Evolutionary conservation across 2,113 vertebrate genomes (phyloP).

Genomic region (Ammospiza nelsoni): DNA sequence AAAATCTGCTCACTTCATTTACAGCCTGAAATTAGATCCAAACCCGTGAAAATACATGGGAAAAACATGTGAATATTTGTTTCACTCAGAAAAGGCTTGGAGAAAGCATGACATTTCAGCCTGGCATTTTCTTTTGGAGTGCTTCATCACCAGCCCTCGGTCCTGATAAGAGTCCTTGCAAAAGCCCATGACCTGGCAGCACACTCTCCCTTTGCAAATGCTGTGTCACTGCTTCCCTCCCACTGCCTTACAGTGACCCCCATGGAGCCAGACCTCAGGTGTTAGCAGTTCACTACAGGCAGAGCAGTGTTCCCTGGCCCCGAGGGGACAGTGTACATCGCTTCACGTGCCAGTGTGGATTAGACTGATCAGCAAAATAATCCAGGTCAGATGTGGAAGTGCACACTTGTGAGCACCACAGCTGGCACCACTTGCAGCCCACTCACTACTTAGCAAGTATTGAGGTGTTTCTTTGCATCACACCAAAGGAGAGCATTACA

Average conservation of each 20-base stretch:
- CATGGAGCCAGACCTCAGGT: background rate
- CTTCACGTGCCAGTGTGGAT: background rate
- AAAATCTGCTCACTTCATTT: slow-evolving; percentile 28
- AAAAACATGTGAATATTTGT: background rate
- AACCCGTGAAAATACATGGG: background rate
- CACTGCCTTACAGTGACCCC: background rate
- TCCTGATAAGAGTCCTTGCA: background rate
- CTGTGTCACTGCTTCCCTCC: background rate
- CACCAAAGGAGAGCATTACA: background rate
- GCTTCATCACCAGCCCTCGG: background rate
- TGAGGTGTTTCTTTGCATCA: slow-evolving; percentile 30
- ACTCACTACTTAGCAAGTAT: background rate
- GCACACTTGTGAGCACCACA: background rate
- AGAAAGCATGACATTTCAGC: slow-evolving; percentile 30
- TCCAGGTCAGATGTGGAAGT: background rate
- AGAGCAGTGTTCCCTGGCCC: background rate
- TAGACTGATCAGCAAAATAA: background rate
- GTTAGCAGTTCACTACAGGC: background rate
- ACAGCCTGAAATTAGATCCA: slow-evolving; percentile 8
- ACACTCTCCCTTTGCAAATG: background rate
- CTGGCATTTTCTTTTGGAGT: slow-evolving; percentile 4
- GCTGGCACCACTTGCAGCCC: background rate
- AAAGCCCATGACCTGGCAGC: background rate
- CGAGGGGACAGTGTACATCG: accelerated
- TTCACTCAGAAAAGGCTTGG: slow-evolving; percentile 14